A percentile compares a stretch with the other conserved stretches of the same genome.
Conservation (phyloP, 1,140 invertebrate genomes). For the Drosophila auraria region DNA sequence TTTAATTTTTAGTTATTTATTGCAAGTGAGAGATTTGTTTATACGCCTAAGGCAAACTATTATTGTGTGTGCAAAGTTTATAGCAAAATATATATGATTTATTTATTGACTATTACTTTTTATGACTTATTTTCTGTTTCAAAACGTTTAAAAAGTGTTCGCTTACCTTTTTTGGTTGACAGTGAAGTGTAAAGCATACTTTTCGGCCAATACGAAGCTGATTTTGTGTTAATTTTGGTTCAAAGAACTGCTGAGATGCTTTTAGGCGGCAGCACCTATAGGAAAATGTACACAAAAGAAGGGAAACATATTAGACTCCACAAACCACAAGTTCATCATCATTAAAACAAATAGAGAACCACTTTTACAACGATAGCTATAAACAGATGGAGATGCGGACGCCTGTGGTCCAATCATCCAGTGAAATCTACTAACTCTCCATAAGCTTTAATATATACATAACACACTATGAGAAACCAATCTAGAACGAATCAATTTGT, state of each 20-base stretch:
- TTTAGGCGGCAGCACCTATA: slow-evolving; percentile 15
- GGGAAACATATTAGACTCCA: not conserved
- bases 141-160: not conserved
- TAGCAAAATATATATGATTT: slow-evolving; percentile 77
- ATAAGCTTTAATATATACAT: slow-evolving; percentile 78
- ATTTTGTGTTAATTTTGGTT: slow-evolving; percentile 1
- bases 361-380: slow-evolving; percentile 31
- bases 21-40: slow-evolving; percentile 57
- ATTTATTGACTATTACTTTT: slow-evolving; percentile 66
- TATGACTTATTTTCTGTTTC: not conserved
- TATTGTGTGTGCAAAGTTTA: slow-evolving; percentile 59
- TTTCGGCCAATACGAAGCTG: slow-evolving; percentile 13
- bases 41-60: slow-evolving; percentile 33
- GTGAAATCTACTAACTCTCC: slow-evolving; percentile 72
- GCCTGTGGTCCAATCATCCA: slow-evolving; percentile 49
- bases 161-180: slow-evolving; percentile 8
- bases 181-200: slow-evolving; percentile 25
- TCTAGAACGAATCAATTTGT: slow-evolving; percentile 72
- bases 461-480: slow-evolving; percentile 33
- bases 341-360: slow-evolving; percentile 9
- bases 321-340: not conserved
- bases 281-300: slow-evolving; percentile 5
- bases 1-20: slow-evolving; percentile 74
- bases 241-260: slow-evolving; percentile 4
- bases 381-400: not conserved